Percentiles rank a stretch among this genome's conserved stretches.
phyloP scores from a whole-genome alignment of 2,113 vertebrate genomes.

The Lagopus muta region DNA sequence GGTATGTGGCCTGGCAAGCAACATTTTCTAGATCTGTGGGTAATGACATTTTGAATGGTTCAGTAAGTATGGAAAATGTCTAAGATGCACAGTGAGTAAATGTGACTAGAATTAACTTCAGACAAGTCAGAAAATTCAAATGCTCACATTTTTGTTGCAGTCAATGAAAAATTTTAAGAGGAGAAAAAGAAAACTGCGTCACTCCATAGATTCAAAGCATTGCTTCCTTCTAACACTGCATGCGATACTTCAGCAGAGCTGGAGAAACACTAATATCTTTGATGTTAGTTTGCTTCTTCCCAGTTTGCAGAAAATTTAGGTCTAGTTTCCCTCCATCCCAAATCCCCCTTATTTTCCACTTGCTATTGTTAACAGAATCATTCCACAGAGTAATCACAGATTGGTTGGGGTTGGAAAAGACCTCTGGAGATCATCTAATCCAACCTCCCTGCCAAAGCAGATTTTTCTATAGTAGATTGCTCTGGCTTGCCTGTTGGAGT shows the following conservation, averaged over 20 bases:
- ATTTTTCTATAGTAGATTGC: too few relatives aligned
- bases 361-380: background rate
- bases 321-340: background rate
- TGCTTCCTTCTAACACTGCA: background rate
- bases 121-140: background rate
- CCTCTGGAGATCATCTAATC: too few relatives aligned
- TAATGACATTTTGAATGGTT: conserved; percentile 52
- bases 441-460: too few relatives aligned
- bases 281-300: background rate
- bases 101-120: background rate
- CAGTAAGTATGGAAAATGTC: background rate
- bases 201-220: background rate
- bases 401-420: too few relatives aligned
- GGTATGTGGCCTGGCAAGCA: background rate
- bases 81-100: background rate
- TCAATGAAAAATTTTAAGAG: background rate
- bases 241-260: background rate
- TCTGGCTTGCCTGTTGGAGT: background rate
- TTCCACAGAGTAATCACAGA: too few relatives aligned
- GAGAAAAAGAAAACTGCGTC: background rate
- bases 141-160: background rate
- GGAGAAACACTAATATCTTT: background rate
- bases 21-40: conserved; percentile 16
- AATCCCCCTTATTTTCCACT: background rate
- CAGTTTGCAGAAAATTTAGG: background rate